Conservation (phyloP, 1,140 invertebrate species). For the Diuraphis noxia region DNA sequence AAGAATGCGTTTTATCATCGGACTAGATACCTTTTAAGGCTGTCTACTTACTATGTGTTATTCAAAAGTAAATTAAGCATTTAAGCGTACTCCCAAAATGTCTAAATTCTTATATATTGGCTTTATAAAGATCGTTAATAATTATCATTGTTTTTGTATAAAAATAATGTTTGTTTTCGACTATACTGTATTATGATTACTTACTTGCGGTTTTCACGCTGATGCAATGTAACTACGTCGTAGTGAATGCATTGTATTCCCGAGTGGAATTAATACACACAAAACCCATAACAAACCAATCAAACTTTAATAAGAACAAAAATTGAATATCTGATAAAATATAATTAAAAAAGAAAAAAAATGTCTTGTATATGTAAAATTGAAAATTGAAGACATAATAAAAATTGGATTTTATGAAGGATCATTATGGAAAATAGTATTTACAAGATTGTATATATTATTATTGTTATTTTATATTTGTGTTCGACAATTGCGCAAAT, state of each 20-base stretch:
- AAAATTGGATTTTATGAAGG: not conserved
- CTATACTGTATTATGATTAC: not conserved
- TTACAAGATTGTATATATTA: not conserved
- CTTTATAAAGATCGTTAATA: not conserved
- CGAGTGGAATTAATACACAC: not conserved
- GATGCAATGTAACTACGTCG: not conserved
- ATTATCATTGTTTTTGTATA: not conserved
- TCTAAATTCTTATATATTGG: not conserved
- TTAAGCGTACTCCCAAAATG: not conserved
- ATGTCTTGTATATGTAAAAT: not conserved
- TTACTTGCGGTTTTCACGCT: not conserved
- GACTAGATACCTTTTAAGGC: not conserved
- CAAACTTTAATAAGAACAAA: slow-evolving; percentile 3
- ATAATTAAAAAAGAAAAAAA: not conserved
- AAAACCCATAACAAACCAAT: not conserved
- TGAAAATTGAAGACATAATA: not conserved
- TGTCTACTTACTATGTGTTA: not conserved
- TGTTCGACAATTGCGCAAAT: not conserved
- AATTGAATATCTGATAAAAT: not conserved
- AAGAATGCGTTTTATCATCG: too few species aligned
- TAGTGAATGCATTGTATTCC: not conserved
- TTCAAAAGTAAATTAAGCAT: not conserved
- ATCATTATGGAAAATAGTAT: not conserved
- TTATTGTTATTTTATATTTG: not conserved
- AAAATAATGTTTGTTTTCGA: not conserved